Evolutionary conservation across 35 echinoderm and acorn worm species (phyloP).

Genomic region (Diadema setosum): DNA sequence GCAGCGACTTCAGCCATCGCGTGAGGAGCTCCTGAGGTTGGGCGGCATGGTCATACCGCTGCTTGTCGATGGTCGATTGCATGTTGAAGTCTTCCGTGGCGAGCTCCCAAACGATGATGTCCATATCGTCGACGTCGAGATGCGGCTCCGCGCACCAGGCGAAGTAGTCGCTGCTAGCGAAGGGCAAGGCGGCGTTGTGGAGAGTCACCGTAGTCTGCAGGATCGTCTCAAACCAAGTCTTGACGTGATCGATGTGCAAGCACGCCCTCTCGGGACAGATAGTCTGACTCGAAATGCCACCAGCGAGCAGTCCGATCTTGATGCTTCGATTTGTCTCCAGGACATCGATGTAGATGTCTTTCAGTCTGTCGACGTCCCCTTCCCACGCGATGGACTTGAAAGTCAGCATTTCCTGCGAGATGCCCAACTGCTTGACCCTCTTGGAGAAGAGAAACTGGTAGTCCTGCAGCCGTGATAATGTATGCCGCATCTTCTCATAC

Average conservation of each 20-base stretch:
- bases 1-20: slow-evolving; percentile 10
- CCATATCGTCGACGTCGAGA: slow-evolving; percentile 59
- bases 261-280: slow-evolving; percentile 41
- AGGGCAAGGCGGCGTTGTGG: slow-evolving; percentile 58
- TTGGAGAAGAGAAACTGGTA: slow-evolving; percentile 32
- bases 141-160: slow-evolving; percentile 71
- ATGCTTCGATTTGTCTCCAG: slow-evolving; percentile 67
- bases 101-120: slow-evolving; percentile 74
- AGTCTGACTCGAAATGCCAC: not conserved
- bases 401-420: slow-evolving; percentile 56
- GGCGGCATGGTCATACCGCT: slow-evolving; percentile 26
- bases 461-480: slow-evolving; percentile 52
- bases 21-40: slow-evolving; percentile 71
- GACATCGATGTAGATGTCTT: slow-evolving; percentile 41
- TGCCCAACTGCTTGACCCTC: not conserved
- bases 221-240: slow-evolving; percentile 39
- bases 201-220: slow-evolving; percentile 39
- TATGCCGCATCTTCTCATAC: slow-evolving; percentile 60
- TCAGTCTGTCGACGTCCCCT: slow-evolving; percentile 33
- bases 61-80: slow-evolving; percentile 10
- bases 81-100: slow-evolving; percentile 63
- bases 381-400: slow-evolving; percentile 54
- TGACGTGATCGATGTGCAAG: slow-evolving; percentile 42
- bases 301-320: slow-evolving; percentile 53
- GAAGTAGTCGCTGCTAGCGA: slow-evolving; percentile 62